Evolutionary conservation across 1,140 invertebrate species (phyloP).

Genomic region (Drosophila paulistorum): DNA sequence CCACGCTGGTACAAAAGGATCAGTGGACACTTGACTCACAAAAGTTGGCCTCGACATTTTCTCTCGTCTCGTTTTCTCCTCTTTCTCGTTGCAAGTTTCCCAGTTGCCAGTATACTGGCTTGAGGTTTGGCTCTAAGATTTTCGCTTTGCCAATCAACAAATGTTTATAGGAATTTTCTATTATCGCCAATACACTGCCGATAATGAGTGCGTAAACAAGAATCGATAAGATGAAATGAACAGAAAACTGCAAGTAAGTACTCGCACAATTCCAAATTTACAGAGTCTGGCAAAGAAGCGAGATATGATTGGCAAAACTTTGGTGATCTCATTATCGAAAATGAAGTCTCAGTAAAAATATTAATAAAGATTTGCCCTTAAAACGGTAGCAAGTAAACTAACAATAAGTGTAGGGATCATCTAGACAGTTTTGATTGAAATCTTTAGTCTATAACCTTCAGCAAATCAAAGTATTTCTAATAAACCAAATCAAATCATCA

Average conservation of each 20-base stretch:
- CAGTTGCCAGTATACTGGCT: constrained; percentile 32
- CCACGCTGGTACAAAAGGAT: constrained; percentile 37
- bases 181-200: background rate
- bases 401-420: too few relatives aligned
- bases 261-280: constrained; percentile 30
- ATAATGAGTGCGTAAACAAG: constrained; percentile 5
- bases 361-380: too few relatives aligned
- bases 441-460: too few relatives aligned
- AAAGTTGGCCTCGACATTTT: constrained; percentile 43
- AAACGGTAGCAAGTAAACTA: too few relatives aligned
- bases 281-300: constrained; percentile 32
- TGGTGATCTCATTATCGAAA: background rate
- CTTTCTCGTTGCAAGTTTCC: constrained; percentile 5
- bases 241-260: constrained; percentile 36
- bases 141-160: background rate
- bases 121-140: background rate
- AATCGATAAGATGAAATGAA: constrained; percentile 41
- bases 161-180: background rate
- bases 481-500: constrained; percentile 11
- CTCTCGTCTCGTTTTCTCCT: too few relatives aligned
- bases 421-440: too few relatives aligned
- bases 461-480: background rate
- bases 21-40: constrained; percentile 38
- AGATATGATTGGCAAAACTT: constrained; percentile 21
- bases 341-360: too few relatives aligned